Percentiles rank a stretch among this genome's conserved stretches.
Evolutionary conservation across 2,113 vertebrate genomes (phyloP).

Genomic region (Notarius lentiginosus): DNA sequence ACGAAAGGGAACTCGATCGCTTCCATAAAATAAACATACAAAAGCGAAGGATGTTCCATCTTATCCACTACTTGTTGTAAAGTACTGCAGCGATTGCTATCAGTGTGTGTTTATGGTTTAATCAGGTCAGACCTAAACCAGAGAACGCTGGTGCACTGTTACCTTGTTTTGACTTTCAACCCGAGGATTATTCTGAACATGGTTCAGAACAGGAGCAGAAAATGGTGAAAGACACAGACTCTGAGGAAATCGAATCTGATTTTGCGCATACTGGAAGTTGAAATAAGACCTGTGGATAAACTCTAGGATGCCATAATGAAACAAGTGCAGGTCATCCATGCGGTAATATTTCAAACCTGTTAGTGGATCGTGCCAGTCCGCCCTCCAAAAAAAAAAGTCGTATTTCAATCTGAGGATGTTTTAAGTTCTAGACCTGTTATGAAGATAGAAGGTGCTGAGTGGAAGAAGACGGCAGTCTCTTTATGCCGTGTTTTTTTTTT

Average conservation of each 20-base stretch:
- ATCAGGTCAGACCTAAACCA: slow-evolving; percentile 8
- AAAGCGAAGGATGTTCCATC: not conserved
- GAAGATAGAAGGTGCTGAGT: too few species aligned
- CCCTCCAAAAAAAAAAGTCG: too few species aligned
- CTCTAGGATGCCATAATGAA: slow-evolving; percentile 3
- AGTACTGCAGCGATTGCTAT: not conserved
- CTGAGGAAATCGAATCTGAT: not conserved
- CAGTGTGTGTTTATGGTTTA: not conserved
- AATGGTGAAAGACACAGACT: not conserved
- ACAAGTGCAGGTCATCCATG: not conserved
- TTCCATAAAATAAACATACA: too few species aligned
- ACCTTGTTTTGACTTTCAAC: not conserved
- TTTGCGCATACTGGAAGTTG: not conserved
- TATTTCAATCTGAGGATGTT: too few species aligned
- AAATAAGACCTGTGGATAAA: slow-evolving; percentile 4
- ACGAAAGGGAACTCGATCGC: not conserved
- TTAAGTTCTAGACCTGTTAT: too few species aligned
- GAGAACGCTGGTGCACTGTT: not conserved
- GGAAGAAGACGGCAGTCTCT: too few species aligned
- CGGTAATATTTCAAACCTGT: not conserved
- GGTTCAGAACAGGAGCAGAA: not conserved
- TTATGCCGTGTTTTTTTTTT: too few species aligned
- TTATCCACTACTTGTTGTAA: not conserved
- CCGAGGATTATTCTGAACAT: not conserved
- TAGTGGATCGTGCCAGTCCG: not conserved